phyloP scores from a whole-genome alignment of 1,140 invertebrate genomes.

The Dinoponera quadriceps region DNA sequence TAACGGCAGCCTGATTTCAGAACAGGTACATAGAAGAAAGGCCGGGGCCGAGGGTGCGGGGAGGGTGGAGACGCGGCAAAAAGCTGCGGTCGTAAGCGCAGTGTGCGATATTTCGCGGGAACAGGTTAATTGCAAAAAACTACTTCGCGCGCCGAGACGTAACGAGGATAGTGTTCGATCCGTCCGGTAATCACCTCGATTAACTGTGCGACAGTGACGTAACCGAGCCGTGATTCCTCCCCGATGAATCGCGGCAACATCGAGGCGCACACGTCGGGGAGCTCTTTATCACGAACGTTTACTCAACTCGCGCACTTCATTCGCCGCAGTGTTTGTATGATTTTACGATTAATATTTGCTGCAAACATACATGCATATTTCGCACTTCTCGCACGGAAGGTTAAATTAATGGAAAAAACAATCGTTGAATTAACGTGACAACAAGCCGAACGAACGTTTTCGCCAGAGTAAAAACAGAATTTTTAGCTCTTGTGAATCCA shows the following conservation, averaged over 20 bases:
- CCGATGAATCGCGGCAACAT: background rate
- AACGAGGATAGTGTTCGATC: slow-evolving; percentile 8
- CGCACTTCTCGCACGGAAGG: too few species aligned
- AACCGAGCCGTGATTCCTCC: background rate
- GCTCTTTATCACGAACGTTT: too few species aligned
- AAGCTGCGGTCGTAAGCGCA: background rate
- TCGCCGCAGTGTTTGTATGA: too few species aligned
- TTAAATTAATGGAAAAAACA: too few species aligned
- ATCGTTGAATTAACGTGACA: too few species aligned
- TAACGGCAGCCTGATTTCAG: slow-evolving; percentile 29
- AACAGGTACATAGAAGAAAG: background rate
- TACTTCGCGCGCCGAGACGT: background rate
- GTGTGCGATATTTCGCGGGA: slow-evolving; percentile 2
- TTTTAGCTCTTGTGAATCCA: too few species aligned
- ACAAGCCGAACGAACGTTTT: too few species aligned
- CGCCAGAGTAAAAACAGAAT: too few species aligned
- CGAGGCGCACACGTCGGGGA: background rate
- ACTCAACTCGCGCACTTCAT: too few species aligned
- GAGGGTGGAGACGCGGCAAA: background rate
- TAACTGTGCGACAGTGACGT: background rate
- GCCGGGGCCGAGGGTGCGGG: background rate
- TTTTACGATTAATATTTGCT: too few species aligned
- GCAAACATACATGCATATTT: too few species aligned
- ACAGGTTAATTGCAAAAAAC: slow-evolving; percentile 20
- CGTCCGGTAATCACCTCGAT: slow-evolving; percentile 4